A percentile compares a stretch with the other conserved stretches of the same genome.
Conservation (phyloP, 2,888 invertebrate species). For the Nineta flava region DNA sequence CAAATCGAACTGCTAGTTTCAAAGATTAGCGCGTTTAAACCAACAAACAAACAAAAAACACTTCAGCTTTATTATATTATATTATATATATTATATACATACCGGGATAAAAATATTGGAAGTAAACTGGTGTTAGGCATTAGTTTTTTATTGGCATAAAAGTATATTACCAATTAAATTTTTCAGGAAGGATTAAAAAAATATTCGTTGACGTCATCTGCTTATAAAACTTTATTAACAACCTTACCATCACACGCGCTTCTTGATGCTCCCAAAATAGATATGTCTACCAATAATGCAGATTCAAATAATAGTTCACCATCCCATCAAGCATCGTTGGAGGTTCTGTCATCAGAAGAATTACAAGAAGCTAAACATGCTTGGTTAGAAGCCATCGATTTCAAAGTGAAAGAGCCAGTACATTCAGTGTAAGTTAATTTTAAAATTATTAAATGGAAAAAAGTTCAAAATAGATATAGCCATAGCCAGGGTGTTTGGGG, state of each 20-base stretch:
- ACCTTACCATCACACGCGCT: slow-evolving; percentile 12
- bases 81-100: too few relatives aligned
- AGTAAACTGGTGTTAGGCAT: too few relatives aligned
- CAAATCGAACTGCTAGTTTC: too few relatives aligned
- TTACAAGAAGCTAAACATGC: slow-evolving; percentile 37
- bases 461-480: too few relatives aligned
- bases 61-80: too few relatives aligned
- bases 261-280: slow-evolving; percentile 8
- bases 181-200: slow-evolving; percentile 23
- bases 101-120: too few relatives aligned
- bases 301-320: slow-evolving; percentile 12
- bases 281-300: slow-evolving; percentile 7
- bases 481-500: too few relatives aligned
- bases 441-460: too few relatives aligned
- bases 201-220: slow-evolving; percentile 18
- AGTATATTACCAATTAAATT: not conserved
- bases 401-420: slow-evolving; percentile 26
- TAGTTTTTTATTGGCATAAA: too few relatives aligned
- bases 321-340: slow-evolving; percentile 30
- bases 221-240: slow-evolving; percentile 18
- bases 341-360: slow-evolving; percentile 39
- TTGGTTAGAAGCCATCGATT: slow-evolving; percentile 34
- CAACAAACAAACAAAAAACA: too few relatives aligned
- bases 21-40: too few relatives aligned
- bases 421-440: slow-evolving; percentile 28